phyloP scores from a whole-genome alignment of 2,113 vertebrate species.

The Crotalus tigris region DNA sequence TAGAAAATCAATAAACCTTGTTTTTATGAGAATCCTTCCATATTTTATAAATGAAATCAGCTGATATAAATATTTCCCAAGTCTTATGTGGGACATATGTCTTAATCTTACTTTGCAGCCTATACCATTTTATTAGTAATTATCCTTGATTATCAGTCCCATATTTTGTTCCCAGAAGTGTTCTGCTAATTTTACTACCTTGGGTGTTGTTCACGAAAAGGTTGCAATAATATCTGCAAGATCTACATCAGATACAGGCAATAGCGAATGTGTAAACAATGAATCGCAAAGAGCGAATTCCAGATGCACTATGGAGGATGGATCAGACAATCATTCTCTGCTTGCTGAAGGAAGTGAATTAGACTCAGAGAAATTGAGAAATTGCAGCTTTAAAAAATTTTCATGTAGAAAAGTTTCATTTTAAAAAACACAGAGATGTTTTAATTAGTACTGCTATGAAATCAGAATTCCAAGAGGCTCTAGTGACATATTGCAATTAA shows the following conservation, averaged over 20 bases:
- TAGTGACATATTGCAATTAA: conserved; percentile 3
- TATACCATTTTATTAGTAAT: neutral
- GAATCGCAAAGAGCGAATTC: neutral
- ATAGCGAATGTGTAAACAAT: neutral
- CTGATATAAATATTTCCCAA: neutral
- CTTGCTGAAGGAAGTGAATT: neutral
- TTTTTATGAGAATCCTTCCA: neutral
- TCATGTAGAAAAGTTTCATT: neutral
- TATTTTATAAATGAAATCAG: neutral
- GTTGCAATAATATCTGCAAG: neutral
- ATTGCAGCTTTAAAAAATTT: neutral
- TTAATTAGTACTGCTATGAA: neutral
- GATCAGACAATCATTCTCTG: neutral
- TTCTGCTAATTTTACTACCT: neutral
- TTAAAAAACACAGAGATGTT: neutral
- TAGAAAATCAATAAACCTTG: neutral
- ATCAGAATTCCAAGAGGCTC: neutral
- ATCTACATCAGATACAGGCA: neutral
- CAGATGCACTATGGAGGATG: neutral
- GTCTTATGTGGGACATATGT: neutral
- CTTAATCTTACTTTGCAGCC: neutral
- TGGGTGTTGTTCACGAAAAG: neutral
- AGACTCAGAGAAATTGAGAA: neutral
- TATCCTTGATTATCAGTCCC: neutral
- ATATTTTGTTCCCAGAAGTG: neutral